These are phyloP conservation scores for Anthoscopus minutus DNA, from an alignment of 2,113 vertebrate species.

Conservation along the genomic window DNA sequence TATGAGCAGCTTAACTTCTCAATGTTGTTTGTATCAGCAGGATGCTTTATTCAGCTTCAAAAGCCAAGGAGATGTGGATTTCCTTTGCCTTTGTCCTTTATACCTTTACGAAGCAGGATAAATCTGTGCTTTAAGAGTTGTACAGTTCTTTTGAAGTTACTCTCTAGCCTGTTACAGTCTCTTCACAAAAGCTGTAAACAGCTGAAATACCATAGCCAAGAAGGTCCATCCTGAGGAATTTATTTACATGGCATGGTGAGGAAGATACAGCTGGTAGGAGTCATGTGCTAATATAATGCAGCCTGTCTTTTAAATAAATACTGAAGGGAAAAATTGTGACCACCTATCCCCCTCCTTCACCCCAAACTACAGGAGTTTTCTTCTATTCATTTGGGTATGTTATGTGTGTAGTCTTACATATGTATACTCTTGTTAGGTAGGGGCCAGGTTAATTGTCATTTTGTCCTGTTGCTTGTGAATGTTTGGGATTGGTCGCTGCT, in stretches of 20 bases:
- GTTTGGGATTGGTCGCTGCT: neutral
- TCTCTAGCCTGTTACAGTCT: neutral
- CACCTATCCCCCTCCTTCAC: neutral
- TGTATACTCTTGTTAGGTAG: neutral
- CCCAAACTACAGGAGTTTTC: neutral
- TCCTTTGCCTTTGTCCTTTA: neutral
- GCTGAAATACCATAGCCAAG: neutral
- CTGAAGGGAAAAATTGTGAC: neutral
- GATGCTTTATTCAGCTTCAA: slow-evolving; percentile 23
- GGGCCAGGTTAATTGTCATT: neutral
- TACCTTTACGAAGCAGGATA: neutral
- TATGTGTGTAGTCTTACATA: neutral
- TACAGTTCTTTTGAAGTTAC: neutral
- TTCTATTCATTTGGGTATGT: neutral
- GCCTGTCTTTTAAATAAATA: neutral
- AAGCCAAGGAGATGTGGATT: neutral
- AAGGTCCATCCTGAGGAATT: neutral
- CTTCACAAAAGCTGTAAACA: neutral
- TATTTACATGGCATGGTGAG: neutral
- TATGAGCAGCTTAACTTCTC: slow-evolving; percentile 25
- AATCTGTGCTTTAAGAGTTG: neutral
- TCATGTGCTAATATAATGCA: neutral
- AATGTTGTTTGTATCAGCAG: slow-evolving; percentile 37
- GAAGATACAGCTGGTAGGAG: neutral
- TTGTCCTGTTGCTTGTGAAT: neutral